Evolutionary conservation across 2,888 invertebrate species (phyloP).

Genomic region (Mythimna albipuncta): DNA sequence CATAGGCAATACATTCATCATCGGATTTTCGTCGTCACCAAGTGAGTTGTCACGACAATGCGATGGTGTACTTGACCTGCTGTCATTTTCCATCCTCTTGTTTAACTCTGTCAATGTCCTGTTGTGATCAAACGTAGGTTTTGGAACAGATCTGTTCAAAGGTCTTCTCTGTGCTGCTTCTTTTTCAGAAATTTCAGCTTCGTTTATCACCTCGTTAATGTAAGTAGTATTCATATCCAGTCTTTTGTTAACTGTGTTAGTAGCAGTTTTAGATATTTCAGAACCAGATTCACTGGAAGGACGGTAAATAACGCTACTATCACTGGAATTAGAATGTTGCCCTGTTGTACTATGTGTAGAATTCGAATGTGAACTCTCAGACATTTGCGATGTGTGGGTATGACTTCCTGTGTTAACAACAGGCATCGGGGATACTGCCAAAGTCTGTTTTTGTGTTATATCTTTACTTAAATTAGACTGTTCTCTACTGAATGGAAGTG

Average conservation of each 20-base stretch:
- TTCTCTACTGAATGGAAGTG: slow-evolving; percentile 87
- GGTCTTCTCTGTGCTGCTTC: slow-evolving; percentile 84
- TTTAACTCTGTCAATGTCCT: slow-evolving; percentile 80
- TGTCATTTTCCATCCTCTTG: slow-evolving; percentile 78
- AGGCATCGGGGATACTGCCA: slow-evolving; percentile 95
- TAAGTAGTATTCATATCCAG: slow-evolving; percentile 89
- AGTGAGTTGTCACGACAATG: slow-evolving; percentile 90
- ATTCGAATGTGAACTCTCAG: slow-evolving; percentile 92
- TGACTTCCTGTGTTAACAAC: slow-evolving; percentile 81
- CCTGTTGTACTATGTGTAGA: slow-evolving; percentile 92
- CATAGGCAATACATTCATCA: slow-evolving; percentile 97
- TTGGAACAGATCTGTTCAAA: slow-evolving; percentile 74
- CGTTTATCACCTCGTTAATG: slow-evolving; percentile 89
- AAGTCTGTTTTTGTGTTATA: slow-evolving; percentile 87
- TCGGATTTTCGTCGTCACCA: slow-evolving; percentile 93
- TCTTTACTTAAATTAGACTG: slow-evolving; percentile 89
- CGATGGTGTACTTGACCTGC: slow-evolving; percentile 87
- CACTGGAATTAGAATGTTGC: slow-evolving; percentile 93
- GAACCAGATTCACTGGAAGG: slow-evolving; percentile 94
- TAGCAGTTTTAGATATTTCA: slow-evolving; percentile 88
- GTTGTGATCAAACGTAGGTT: slow-evolving; percentile 80
- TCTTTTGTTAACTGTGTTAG: slow-evolving; percentile 86
- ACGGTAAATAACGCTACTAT: slow-evolving; percentile 94
- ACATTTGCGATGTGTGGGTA: slow-evolving; percentile 89
- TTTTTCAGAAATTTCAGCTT: slow-evolving; percentile 88